These are phyloP conservation scores for Pelodytes ibericus DNA, from an alignment of 2,797 vertebrate genomes.

Conservation along the genomic window DNA sequence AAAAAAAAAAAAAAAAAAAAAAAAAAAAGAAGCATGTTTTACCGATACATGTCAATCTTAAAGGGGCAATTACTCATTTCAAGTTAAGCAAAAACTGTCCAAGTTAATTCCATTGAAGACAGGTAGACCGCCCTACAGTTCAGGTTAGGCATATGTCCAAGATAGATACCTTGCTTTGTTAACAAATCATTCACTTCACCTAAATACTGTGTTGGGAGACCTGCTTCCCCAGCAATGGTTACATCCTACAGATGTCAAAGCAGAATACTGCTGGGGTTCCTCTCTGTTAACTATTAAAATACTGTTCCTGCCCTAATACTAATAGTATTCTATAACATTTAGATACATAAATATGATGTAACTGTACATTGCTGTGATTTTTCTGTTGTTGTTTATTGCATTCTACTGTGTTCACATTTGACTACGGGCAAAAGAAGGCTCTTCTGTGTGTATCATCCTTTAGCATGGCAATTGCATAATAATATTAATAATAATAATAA, in stretches of 20 bases:
- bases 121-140: slow-evolving; percentile 13
- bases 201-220: slow-evolving; percentile 19
- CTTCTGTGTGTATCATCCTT: no score
- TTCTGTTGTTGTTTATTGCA: no score
- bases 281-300: background rate
- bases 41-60: slow-evolving; percentile 23
- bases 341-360: no score
- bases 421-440: no score
- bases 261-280: background rate
- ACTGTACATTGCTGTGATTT: no score
- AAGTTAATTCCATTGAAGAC: slow-evolving; percentile 8
- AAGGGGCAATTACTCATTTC: slow-evolving; percentile 25
- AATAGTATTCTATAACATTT: no score
- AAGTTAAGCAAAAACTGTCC: background rate
- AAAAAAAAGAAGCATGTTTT: no score
- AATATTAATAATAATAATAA: no score
- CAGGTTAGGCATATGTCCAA: slow-evolving; percentile 10
- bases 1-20: no score
- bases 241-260: slow-evolving; percentile 25
- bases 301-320: no score
- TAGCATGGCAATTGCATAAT: no score
- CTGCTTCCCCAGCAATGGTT: slow-evolving; percentile 20
- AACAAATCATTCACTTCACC: slow-evolving; percentile 8
- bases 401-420: no score
- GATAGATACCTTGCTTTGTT: slow-evolving; percentile 22